Conservation (phyloP, 2,888 invertebrate species). For the Agrochola lychnidis region DNA sequence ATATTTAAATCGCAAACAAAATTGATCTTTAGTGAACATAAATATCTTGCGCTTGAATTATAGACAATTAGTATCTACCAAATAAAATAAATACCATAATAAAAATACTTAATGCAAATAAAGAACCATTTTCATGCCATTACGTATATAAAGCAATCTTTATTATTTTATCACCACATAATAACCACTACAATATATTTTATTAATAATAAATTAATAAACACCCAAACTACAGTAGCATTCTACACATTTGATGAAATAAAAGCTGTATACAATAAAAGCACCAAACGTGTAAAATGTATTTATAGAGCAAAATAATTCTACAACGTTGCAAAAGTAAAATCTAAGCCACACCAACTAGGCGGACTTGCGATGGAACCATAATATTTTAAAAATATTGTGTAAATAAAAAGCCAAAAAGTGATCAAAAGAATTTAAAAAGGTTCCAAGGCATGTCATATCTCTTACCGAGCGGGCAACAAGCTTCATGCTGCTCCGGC, state of each 20-base stretch:
- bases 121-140: constrained; percentile 84
- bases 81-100: constrained; percentile 76
- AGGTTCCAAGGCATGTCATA: constrained; percentile 76
- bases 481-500: constrained; percentile 97
- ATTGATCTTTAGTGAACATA: constrained; percentile 20
- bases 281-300: constrained; percentile 78
- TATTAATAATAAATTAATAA: constrained; percentile 61
- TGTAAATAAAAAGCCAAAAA: constrained; percentile 57
- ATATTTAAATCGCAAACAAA: constrained; percentile 52
- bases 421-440: constrained; percentile 50
- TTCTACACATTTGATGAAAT: constrained; percentile 77
- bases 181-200: constrained; percentile 62
- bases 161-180: constrained; percentile 52
- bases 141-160: constrained; percentile 70
- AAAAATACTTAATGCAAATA: constrained; percentile 75
- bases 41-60: constrained; percentile 84
- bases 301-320: constrained; percentile 70
- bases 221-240: constrained; percentile 67
- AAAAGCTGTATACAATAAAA: constrained; percentile 70
- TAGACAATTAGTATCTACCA: constrained; percentile 77
- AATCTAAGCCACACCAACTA: constrained; percentile 84
- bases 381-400: constrained; percentile 51
- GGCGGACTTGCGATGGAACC: constrained; percentile 80
- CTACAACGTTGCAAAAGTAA: constrained; percentile 76
- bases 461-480: constrained; percentile 96